phyloP scores from a whole-genome alignment of 1,140 invertebrate genomes.

The Brachionus plicatilis region DNA sequence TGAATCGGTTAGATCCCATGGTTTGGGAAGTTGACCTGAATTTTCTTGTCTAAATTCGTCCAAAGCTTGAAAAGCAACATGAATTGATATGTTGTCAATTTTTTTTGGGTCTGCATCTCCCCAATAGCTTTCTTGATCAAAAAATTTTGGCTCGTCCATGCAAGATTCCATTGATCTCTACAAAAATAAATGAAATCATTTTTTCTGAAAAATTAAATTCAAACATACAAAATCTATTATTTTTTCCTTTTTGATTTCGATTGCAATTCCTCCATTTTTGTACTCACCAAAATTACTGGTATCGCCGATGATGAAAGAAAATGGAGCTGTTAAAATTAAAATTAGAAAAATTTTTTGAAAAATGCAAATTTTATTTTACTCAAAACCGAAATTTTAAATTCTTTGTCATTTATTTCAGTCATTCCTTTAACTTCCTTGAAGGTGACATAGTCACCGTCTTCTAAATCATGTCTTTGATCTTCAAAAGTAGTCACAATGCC shows the following conservation, averaged over 20 bases:
- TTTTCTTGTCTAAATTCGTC: conserved; percentile 33
- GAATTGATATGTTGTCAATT: conserved; percentile 77
- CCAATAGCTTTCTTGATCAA: conserved; percentile 57
- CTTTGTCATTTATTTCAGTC: conserved; percentile 81
- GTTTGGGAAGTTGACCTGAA: background rate
- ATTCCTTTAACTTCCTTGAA: conserved; percentile 91
- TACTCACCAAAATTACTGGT: conserved; percentile 64
- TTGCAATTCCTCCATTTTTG: conserved; percentile 75
- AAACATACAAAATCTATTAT: conserved; percentile 45
- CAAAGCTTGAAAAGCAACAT: conserved; percentile 75
- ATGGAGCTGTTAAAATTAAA: conserved; percentile 64
- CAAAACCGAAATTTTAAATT: conserved; percentile 73
- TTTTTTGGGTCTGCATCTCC: conserved; percentile 67
- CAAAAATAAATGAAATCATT: background rate
- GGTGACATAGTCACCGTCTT: conserved; percentile 88
- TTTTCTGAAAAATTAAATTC: background rate
- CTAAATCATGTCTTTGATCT: conserved; percentile 60
- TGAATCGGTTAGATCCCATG: conserved; percentile 19
- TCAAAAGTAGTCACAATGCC: conserved; percentile 61
- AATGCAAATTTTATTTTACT: background rate
- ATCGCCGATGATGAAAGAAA: conserved; percentile 93
- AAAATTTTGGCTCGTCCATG: conserved; percentile 72
- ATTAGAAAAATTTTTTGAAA: background rate
- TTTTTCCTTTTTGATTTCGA: conserved; percentile 93
- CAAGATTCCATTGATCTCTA: conserved; percentile 69